phyloP scores from a whole-genome alignment of 2,888 invertebrate genomes.

The Brachynemurus nebulosus region DNA sequence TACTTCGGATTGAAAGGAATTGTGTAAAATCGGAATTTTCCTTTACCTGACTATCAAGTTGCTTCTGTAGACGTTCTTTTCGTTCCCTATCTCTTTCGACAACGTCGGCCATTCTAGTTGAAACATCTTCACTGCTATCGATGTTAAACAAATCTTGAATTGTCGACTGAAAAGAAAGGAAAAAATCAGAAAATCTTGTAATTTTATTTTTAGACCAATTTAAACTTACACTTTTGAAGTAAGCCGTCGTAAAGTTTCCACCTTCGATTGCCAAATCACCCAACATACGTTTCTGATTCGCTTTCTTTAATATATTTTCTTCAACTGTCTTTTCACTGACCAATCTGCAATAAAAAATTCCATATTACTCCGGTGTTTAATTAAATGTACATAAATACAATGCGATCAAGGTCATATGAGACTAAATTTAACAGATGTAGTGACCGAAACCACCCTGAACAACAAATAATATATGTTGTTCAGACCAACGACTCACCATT shows the following conservation, averaged over 20 bases:
- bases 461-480: background rate
- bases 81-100: conserved; percentile 36
- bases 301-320: conserved; percentile 98
- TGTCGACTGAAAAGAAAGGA: conserved; percentile 46
- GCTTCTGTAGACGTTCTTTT: conserved; percentile 27
- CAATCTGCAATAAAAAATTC: conserved; percentile 41
- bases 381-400: no score
- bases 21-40: background rate
- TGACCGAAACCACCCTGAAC: conserved; percentile 1
- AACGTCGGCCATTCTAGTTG: conserved; percentile 42
- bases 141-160: conserved; percentile 86
- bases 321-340: conserved; percentile 96
- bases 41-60: conserved; percentile 17
- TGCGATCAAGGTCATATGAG: no score
- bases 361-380: no score
- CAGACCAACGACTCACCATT: background rate
- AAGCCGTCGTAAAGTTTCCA: conserved; percentile 95
- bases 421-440: no score
- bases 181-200: background rate
- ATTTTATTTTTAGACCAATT: background rate
- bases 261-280: conserved; percentile 97
- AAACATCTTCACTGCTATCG: conserved; percentile 45
- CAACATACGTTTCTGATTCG: conserved; percentile 90
- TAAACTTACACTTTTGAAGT: conserved; percentile 66
- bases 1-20: background rate